phyloP scores from a whole-genome alignment of 1,140 invertebrate species.

The Glossosoma conforme region DNA sequence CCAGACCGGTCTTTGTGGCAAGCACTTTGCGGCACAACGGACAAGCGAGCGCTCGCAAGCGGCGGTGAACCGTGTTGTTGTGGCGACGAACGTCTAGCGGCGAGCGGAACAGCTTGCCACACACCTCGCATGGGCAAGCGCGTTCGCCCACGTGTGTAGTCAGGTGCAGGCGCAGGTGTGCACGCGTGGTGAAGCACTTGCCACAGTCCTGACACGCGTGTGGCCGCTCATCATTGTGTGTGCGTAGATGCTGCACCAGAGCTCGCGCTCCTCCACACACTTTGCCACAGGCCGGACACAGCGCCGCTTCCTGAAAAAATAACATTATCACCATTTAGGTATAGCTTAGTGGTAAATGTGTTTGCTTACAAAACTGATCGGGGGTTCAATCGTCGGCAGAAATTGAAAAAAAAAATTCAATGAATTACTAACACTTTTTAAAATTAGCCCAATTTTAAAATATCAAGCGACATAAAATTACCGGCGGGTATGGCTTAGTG shows the following conservation, averaged over 20 bases:
- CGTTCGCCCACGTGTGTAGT: background rate
- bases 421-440: no score
- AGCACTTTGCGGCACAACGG: background rate
- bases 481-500: no score
- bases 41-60: background rate
- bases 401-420: slow-evolving; percentile 2
- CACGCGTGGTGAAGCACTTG: slow-evolving; percentile 1
- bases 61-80: background rate
- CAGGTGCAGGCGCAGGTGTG: background rate
- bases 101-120: background rate
- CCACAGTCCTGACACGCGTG: slow-evolving; percentile 6
- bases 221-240: slow-evolving; percentile 3
- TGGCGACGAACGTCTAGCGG: background rate
- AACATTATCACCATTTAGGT: background rate
- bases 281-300: slow-evolving; percentile 3
- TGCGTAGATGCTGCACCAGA: background rate
- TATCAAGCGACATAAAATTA: no score
- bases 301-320: no score
- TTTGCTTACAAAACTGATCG: background rate
- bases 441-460: no score
- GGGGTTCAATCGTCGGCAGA: background rate
- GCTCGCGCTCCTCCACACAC: background rate
- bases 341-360: background rate
- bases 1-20: background rate
- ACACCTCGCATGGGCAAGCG: background rate